Base-by-base conservation (phyloP, 2,113 vertebrate genomes). In the Cranoglanis bouderius region DNA sequence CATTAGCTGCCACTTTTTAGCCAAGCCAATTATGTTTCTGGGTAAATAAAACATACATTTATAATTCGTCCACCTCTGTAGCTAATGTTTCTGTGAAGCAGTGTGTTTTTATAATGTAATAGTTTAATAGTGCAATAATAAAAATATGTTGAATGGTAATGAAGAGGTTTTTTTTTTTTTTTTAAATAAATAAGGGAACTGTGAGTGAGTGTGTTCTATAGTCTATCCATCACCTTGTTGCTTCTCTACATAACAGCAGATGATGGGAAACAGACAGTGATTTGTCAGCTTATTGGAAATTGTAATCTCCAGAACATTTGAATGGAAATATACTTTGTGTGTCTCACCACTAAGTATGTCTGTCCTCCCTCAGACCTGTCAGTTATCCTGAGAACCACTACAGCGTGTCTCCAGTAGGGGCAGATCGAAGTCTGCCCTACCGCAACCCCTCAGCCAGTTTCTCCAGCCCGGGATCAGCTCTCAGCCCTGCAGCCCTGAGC, bases 351-450 rank as follows among this genome's bases (percentile, higher is more conserved):
- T 55, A 40, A 55, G 35, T 82, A 24, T 74, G 0, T 43, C 63
- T 87, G 43, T 86, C n/a, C 26, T 92, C 49, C 53, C 61, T 87
- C 91, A 98, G 98, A 93, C 98, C 98, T 0, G 96, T 98, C 91
- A 99, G 98, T 90, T 98, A 97, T 92, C 98, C 98, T 5, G 98
- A 99, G 92, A 98, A 97, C 65, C 96, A 98, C 55, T 97, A 96
- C 90, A 93, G 90, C 46, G 82, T 97, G 84, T 95, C 95, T 46
- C 96, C 96, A 87, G 94, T 93, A 21, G 96, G 95, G 77, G 92
- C 94, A 4, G 97, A 98, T 91, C 94, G 96, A 94, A 85, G 86
- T 21, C 93, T 96, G 90, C 93, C 96, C 14, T 97, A 97, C 93
- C 95, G 97, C 61, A 98, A 98, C 90, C 96, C 97, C 75, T 98